Evolutionary conservation across 2,888 invertebrate genomes (phyloP).

Genomic region (Acanthosepion lycidas): DNA sequence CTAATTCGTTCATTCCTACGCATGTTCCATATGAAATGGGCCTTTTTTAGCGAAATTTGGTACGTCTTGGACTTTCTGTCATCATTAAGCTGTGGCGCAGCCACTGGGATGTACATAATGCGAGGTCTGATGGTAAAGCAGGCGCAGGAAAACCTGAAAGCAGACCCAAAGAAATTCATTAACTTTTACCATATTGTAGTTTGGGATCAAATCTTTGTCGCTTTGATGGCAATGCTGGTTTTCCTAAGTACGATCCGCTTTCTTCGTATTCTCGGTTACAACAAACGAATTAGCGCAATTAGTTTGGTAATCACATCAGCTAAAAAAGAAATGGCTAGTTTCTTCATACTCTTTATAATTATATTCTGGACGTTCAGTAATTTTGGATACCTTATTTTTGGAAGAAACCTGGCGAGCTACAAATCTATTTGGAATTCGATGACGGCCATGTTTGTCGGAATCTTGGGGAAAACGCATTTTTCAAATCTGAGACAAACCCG

Average conservation of each 20-base stretch:
- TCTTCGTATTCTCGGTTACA: constrained; percentile 75
- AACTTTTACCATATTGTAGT: constrained; percentile 73
- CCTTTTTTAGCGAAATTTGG: constrained; percentile 74
- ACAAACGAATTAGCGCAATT: constrained; percentile 75
- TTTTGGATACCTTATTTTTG: constrained; percentile 71
- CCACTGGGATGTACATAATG: constrained; percentile 67
- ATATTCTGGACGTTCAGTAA: constrained; percentile 68
- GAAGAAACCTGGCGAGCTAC: constrained; percentile 65
- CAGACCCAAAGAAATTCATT: constrained; percentile 61
- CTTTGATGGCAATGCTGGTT: constrained; percentile 57
- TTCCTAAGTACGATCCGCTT: constrained; percentile 61
- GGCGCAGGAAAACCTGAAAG: constrained; percentile 55
- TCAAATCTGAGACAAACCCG: constrained; percentile 55
- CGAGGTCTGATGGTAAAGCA: constrained; percentile 55
- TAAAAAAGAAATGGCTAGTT: constrained; percentile 73
- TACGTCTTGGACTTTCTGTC: constrained; percentile 72
- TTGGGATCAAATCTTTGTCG: constrained; percentile 72
- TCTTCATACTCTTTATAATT: constrained; percentile 74
- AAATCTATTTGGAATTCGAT: constrained; percentile 70
- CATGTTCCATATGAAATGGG: constrained; percentile 54
- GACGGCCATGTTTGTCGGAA: constrained; percentile 72
- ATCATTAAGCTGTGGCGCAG: constrained; percentile 69
- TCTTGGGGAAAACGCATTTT: constrained; percentile 63
- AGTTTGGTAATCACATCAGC: constrained; percentile 73
- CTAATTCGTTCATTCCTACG: constrained; percentile 53